Conservation (phyloP, 2,888 invertebrate species). For the Ophion obscuratus region DNA sequence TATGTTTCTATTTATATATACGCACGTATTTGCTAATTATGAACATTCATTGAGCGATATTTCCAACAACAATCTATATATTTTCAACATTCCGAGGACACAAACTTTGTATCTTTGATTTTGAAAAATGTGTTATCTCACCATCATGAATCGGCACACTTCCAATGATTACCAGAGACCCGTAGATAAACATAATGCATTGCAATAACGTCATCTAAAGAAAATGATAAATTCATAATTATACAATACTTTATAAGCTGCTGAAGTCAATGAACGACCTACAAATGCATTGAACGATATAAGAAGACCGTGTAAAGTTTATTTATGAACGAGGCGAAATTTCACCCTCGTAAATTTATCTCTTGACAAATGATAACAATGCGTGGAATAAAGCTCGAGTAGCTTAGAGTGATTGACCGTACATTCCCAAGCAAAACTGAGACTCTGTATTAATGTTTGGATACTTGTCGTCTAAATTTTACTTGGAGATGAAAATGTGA, state of each 20-base stretch:
- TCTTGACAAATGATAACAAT: neutral
- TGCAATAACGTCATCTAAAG: conserved; percentile 49
- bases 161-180: neutral
- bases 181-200: conserved; percentile 31
- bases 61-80: no score
- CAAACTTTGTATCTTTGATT: neutral
- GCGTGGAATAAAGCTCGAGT: no score
- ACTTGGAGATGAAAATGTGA: no score
- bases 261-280: conserved; percentile 1
- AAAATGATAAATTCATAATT: conserved; percentile 5
- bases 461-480: no score
- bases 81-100: no score
- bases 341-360: neutral
- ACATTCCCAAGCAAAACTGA: no score
- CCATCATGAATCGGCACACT: neutral
- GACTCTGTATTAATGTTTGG: no score
- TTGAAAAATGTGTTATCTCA: conserved; percentile 21
- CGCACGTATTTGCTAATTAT: no score
- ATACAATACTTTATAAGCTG: neutral
- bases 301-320: no score
- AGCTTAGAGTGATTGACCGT: no score
- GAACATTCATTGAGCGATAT: no score
- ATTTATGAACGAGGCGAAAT: neutral
- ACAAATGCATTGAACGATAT: neutral
- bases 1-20: no score